phyloP scores from a whole-genome alignment of 2,888 invertebrate species.

The Tillus elongatus region DNA sequence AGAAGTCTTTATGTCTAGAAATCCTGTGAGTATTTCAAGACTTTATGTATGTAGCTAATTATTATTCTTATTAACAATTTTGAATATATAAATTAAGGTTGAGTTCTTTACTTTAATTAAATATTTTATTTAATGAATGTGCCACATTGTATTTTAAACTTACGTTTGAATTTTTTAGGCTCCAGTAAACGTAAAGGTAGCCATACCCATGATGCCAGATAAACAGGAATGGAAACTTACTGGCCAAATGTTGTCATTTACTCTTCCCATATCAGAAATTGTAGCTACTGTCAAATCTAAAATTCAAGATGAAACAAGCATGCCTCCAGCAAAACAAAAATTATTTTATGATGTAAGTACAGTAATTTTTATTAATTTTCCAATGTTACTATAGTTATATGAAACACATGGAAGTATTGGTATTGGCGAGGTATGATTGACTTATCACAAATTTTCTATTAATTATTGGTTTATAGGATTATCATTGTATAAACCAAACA shows the following conservation, averaged over 20 bases:
- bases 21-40: constrained; percentile 44
- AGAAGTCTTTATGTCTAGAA: constrained; percentile 62
- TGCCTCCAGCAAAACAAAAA: constrained; percentile 97
- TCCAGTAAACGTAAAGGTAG: constrained; percentile 72
- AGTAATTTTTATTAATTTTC: constrained; percentile 3
- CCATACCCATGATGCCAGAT: constrained; percentile 74
- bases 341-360: constrained; percentile 75
- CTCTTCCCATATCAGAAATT: constrained; percentile 65
- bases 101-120: too few species aligned
- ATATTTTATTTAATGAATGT: too few species aligned
- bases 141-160: neutral
- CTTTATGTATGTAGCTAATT: constrained; percentile 10
- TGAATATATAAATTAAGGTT: too few species aligned
- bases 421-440: too few species aligned
- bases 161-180: constrained; percentile 42
- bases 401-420: too few species aligned
- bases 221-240: constrained; percentile 93
- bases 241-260: constrained; percentile 76
- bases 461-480: too few species aligned
- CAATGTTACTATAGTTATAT: too few species aligned
- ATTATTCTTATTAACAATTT: constrained; percentile 15
- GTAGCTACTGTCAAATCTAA: constrained; percentile 82
- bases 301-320: constrained; percentile 75
- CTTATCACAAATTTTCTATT: too few species aligned
- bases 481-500: too few species aligned